Base-by-base conservation (phyloP, 2,113 vertebrate species). In the Nycticorax nycticorax region DNA sequence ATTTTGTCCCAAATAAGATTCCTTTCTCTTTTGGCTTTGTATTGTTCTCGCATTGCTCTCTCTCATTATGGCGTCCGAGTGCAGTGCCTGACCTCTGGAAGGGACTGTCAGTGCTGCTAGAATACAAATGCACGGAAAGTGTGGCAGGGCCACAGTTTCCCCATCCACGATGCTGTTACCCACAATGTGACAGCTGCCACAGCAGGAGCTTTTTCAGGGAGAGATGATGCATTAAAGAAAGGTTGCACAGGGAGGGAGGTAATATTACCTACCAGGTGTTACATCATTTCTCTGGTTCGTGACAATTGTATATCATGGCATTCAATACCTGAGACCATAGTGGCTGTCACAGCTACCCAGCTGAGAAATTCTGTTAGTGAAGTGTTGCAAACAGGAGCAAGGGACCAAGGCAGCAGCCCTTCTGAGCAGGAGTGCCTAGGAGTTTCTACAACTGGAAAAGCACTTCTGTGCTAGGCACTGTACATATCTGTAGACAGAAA, bases 61-160 rank as follows among this genome's bases (percentile, higher is more conserved):
- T n/a, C 66, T 92, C 47, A 2, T 35, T 8, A 5, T 0, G 1
- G 47, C 12, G 37, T 4, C 53, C 3, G 48, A 55, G 21, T 5
- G 30, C 75, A 39, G 43, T 1, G 30, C 75, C 53, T 14, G 39
- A 60, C 73, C 85, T 41, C 53, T 33, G 28, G 22, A 9, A 79
- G 33, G 32, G 19, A 9, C 66, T 32, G 23, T 15, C 53, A 68
- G 67, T 4, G 19, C 73, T 45, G 68, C 75, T 37, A 28, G 52
- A 71, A 83, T 39, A 74, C 2, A 47, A 66, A 85, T 8, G 45
- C 39, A 11, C 35, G 30, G 14, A 23, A 28, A 14, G 28, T 0
- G 1, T 14, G 32, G 64, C 64, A 72, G 47, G 27, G 52, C 74
- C 53, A 12, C 4, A 0, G 2, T n/a, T 71, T 33, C 41, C 50